phyloP scores from a whole-genome alignment of 2,888 invertebrate genomes.

The Nomada hirtipes region DNA sequence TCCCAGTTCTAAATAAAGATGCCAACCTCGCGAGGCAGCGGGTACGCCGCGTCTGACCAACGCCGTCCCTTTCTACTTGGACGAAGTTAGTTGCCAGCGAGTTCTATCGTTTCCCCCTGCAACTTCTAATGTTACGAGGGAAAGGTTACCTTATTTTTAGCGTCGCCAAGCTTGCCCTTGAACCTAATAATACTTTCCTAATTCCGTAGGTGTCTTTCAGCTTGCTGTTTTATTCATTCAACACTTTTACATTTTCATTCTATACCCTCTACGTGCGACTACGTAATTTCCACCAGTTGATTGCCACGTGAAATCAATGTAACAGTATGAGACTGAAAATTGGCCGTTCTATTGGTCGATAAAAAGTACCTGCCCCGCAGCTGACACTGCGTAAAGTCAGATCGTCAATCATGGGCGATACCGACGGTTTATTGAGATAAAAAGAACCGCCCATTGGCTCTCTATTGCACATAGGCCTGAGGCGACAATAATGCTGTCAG shows the following conservation, averaged over 20 bases:
- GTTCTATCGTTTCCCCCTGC: background rate
- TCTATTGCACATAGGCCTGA: constrained; percentile 28
- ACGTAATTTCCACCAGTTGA: background rate
- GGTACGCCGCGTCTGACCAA: background rate
- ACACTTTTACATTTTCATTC: background rate
- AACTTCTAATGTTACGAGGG: background rate
- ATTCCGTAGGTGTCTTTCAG: background rate
- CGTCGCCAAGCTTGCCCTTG: background rate
- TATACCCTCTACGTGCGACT: too few relatives aligned
- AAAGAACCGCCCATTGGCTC: constrained; percentile 43
- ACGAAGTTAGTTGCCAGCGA: background rate
- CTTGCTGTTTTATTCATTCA: background rate
- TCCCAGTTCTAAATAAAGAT: constrained; percentile 7
- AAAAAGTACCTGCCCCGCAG: constrained; percentile 29
- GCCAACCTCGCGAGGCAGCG: background rate
- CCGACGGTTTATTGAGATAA: constrained; percentile 28
- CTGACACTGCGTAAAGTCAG: constrained; percentile 33
- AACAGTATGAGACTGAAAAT: background rate
- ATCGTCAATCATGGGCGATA: constrained; percentile 48
- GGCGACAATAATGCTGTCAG: constrained; percentile 33
- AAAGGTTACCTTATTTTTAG: constrained; percentile 16
- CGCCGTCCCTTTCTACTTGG: background rate
- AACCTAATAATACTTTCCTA: constrained; percentile 13
- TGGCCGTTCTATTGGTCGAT: constrained; percentile 8
- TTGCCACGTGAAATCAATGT: background rate